These are phyloP conservation scores for Dermolepida albohirtum DNA, from an alignment of 2,888 invertebrate species.

Conservation along the genomic window DNA sequence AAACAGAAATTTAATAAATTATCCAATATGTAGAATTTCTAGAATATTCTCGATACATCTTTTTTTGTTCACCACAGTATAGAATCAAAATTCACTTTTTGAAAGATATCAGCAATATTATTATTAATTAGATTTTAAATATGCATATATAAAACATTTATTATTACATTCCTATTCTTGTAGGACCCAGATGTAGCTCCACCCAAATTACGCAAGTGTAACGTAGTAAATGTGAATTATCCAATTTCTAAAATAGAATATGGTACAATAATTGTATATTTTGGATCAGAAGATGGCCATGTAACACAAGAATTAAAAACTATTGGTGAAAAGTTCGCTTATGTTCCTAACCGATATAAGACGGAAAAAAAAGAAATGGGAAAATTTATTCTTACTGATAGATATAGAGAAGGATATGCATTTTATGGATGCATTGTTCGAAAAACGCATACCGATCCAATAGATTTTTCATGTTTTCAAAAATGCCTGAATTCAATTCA, in stretches of 20 bases:
- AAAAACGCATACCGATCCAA: conserved; percentile 45
- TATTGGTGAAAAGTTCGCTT: conserved; percentile 56
- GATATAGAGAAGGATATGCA: conserved; percentile 46
- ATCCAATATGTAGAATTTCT: too few species aligned
- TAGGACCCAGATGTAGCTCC: conserved; percentile 22
- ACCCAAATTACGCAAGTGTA: conserved; percentile 48
- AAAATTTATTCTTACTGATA: conserved; percentile 51
- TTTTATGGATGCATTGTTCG: conserved; percentile 55
- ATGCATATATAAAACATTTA: too few species aligned
- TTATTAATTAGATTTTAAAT: too few species aligned
- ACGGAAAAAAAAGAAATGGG: conserved; percentile 51
- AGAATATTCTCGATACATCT: too few species aligned
- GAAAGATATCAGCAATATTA: too few species aligned
- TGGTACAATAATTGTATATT: conserved; percentile 59
- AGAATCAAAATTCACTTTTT: too few species aligned
- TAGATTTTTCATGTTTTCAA: conserved; percentile 51
- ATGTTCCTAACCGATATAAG: conserved; percentile 53
- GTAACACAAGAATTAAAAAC: conserved; percentile 53
- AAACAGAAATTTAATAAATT: too few species aligned
- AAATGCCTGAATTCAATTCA: conserved; percentile 50
- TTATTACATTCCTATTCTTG: too few species aligned
- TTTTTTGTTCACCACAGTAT: too few species aligned
- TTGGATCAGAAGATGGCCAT: conserved; percentile 55
- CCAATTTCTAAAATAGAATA: conserved; percentile 54
- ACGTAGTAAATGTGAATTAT: conserved; percentile 49